phyloP scores from a whole-genome alignment of 2,797 vertebrate genomes.

The Karalla daura region DNA sequence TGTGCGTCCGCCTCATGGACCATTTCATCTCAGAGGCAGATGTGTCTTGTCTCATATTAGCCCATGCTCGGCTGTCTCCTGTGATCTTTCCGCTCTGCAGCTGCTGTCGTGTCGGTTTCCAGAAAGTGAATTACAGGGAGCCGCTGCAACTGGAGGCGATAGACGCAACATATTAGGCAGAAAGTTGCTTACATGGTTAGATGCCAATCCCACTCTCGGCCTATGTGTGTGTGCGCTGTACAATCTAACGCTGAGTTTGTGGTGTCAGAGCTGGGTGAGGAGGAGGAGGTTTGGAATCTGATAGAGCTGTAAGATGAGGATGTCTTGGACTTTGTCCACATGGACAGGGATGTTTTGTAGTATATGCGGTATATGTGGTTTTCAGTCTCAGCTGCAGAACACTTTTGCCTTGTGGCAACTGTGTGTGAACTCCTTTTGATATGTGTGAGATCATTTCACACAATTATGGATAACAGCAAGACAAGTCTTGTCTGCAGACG shows the following conservation, averaged over 20 bases:
- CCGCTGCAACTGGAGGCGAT: slow-evolving; percentile 23
- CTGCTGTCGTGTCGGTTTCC: slow-evolving; percentile 45
- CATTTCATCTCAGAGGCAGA: slow-evolving; percentile 51
- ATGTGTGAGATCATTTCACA: too few relatives aligned
- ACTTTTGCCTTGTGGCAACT: too few relatives aligned
- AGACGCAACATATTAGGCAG: slow-evolving; percentile 1
- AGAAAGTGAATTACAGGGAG: slow-evolving; percentile 60
- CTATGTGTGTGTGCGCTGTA: neutral
- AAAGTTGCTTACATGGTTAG: neutral
- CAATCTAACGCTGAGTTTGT: neutral
- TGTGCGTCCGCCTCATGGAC: slow-evolving; percentile 13
- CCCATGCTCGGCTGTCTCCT: slow-evolving; percentile 48
- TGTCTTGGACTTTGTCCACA: too few relatives aligned
- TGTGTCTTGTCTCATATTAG: slow-evolving; percentile 48
- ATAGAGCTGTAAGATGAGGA: neutral
- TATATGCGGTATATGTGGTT: too few relatives aligned
- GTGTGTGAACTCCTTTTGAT: too few relatives aligned
- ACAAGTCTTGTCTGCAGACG: too few relatives aligned
- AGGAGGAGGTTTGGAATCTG: neutral
- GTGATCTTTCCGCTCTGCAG: slow-evolving; percentile 56
- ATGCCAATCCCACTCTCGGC: slow-evolving; percentile 7
- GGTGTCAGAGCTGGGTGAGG: neutral
- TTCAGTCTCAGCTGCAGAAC: too few relatives aligned
- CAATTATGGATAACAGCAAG: too few relatives aligned
- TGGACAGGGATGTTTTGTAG: too few relatives aligned